Conservation (phyloP, 2,113 vertebrate species). For the Chlamydotis undulata region DNA sequence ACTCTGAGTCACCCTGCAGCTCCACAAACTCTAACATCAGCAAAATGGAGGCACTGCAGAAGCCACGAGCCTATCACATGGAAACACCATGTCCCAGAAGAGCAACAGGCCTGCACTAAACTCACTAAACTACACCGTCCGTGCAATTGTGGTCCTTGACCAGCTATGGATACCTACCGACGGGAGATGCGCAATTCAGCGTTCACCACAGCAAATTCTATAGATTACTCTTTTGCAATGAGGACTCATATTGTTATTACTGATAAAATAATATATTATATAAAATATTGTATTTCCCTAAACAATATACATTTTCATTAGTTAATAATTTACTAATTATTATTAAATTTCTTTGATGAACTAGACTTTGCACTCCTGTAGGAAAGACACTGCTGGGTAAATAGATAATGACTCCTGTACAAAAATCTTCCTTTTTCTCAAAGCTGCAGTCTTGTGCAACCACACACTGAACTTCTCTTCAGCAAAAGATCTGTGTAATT, state of each 20-base stretch:
- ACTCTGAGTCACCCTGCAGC: background rate
- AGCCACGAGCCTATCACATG: background rate
- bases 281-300: background rate
- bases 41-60: background rate
- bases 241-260: background rate
- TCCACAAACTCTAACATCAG: background rate
- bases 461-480: background rate
- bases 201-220: background rate
- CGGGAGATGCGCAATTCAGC: background rate
- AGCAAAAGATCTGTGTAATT: background rate
- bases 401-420: background rate
- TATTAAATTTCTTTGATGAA: background rate
- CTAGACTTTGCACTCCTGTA: background rate
- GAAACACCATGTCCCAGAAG: background rate
- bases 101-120: background rate
- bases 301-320: background rate
- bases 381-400: background rate
- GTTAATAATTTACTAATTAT: background rate
- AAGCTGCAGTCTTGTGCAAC: background rate
- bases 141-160: fast-evolving
- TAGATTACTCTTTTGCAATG: background rate
- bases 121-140: too few relatives aligned
- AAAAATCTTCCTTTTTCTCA: background rate
- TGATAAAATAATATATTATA: too few relatives aligned
- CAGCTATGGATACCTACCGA: background rate